Conservation (phyloP, 2,113 vertebrate genomes). For the Ascaphus truei region DNA sequence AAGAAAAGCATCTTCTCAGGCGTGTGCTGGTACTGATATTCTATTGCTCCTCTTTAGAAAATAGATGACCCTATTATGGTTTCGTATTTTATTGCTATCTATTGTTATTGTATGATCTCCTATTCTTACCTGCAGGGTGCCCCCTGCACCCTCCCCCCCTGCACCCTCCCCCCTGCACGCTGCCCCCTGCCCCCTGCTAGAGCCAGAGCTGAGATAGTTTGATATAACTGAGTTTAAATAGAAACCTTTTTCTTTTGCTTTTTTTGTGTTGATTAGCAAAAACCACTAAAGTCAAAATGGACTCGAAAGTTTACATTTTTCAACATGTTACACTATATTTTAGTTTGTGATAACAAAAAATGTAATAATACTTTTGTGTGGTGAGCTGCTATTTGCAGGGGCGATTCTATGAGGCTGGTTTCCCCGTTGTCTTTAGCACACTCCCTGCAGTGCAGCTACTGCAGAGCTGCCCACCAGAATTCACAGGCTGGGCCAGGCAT, state of each 20-base stretch:
- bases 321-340: too few species aligned
- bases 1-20: conserved; percentile 21
- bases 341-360: too few species aligned
- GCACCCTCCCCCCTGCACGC: too few species aligned
- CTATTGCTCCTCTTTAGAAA: neutral
- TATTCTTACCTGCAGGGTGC: neutral
- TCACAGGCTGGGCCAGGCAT: too few species aligned
- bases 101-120: neutral
- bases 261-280: too few species aligned
- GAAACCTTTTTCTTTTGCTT: neutral
- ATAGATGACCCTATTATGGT: neutral
- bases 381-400: too few species aligned
- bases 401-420: too few species aligned
- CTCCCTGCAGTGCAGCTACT: neutral
- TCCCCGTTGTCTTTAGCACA: too few species aligned
- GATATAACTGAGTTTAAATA: too few species aligned
- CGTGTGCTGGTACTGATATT: neutral
- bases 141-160: neutral
- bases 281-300: too few species aligned
- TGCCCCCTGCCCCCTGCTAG: neutral
- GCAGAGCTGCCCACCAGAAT: rapidly evolving
- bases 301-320: too few species aligned
- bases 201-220: neutral
- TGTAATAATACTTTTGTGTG: too few species aligned
- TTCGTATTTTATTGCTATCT: neutral